These are phyloP conservation scores for Mizuhopecten yessoensis DNA, from an alignment of 1,140 invertebrate genomes.

Conservation along the genomic window DNA sequence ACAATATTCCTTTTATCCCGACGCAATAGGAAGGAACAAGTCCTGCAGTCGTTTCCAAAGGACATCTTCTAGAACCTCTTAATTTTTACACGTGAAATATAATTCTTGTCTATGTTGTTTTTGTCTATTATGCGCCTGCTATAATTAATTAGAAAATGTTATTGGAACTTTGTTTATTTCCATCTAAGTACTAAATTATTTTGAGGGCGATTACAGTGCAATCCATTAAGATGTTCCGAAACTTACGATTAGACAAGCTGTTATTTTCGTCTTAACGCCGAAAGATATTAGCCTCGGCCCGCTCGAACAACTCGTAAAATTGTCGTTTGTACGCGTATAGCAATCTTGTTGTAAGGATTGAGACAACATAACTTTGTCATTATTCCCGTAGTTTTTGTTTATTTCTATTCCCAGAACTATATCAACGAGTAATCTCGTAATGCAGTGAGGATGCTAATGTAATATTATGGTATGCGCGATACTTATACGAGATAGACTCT, in stretches of 20 bases:
- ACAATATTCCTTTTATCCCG: too few relatives aligned
- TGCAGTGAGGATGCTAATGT: too few relatives aligned
- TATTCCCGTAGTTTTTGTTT: background rate
- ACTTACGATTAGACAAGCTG: background rate
- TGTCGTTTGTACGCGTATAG: background rate
- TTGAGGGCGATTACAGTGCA: background rate
- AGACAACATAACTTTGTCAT: constrained; percentile 12
- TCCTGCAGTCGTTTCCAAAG: background rate
- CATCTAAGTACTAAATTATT: constrained; percentile 21
- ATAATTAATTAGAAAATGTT: constrained; percentile 40
- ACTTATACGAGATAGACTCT: too few relatives aligned
- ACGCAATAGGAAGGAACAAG: too few relatives aligned
- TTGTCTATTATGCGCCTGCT: background rate
- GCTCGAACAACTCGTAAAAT: background rate
- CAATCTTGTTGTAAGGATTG: background rate
- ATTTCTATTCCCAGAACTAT: background rate
- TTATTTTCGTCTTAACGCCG: background rate
- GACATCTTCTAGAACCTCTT: background rate
- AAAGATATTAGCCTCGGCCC: background rate
- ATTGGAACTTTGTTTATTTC: constrained; percentile 25
- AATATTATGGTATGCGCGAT: too few relatives aligned
- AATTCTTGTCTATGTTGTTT: background rate
- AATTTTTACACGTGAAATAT: constrained; percentile 15
- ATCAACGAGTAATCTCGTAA: background rate
- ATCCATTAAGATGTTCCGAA: background rate